Percentiles rank a stretch among this genome's conserved stretches.
Evolutionary conservation across 2,797 vertebrate genomes (phyloP).

Genomic region (Sebastes minor): DNA sequence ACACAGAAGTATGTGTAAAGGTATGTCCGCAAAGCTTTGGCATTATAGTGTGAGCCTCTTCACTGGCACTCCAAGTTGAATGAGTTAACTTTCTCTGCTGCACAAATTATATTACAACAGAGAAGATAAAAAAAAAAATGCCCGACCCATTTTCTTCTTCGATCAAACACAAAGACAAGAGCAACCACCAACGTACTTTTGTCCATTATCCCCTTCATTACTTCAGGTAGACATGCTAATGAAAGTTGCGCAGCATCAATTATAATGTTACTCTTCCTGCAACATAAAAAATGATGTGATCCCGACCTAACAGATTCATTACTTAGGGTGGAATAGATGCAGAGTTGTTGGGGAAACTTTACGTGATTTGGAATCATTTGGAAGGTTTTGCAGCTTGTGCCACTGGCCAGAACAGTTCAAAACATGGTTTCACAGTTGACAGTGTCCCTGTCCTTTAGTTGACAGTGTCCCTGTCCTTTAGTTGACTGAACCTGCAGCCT

Average conservation of each 20-base stretch:
- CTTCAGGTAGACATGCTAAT: neutral
- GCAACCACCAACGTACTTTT: neutral
- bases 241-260: neutral
- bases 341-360: neutral
- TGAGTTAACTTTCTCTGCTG: neutral
- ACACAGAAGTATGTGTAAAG: too few relatives aligned
- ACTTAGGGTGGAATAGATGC: neutral
- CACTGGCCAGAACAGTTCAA: neutral
- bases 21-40: neutral
- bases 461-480: neutral
- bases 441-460: too few relatives aligned
- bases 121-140: neutral
- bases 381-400: neutral
- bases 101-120: neutral
- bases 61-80: neutral
- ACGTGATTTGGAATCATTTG: neutral
- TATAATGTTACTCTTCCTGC: neutral
- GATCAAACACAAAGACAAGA: neutral
- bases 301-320: neutral
- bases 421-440: neutral
- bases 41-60: neutral
- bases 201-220: constrained; percentile 14
- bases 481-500: neutral
- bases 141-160: neutral
- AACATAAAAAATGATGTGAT: neutral